Base-by-base conservation (phyloP, 1,140 invertebrate genomes). In the Hylaeus anthracinus region DNA sequence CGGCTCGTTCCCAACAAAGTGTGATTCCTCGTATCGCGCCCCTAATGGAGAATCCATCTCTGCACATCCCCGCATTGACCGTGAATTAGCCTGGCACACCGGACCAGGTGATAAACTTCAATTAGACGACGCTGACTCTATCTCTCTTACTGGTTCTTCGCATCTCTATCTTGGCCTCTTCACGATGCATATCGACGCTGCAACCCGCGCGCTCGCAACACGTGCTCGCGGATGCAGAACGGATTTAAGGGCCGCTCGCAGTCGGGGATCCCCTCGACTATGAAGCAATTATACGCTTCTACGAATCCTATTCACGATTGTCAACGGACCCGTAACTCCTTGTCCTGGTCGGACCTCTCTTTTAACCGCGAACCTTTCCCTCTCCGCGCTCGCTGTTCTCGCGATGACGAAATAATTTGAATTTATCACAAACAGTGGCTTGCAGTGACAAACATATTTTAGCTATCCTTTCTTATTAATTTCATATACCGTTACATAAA, bases 251-350 rank as follows among this genome's bases (percentile, higher is more conserved):
- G 72, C 72, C 73, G 71, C 45, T 72, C 80, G 53, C 72, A 48
- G 71, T 69, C 64, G 58, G 51, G 8, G 60, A 56, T 56, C 70
- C 37, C 48, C 6, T 26, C 58, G 75, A 66, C 77, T 88, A 90
- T 91, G 83, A 90, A 91, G 87, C 89, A 90, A 91, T 90, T 90
- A 90, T 88, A 87, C 88, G 86, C 76, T 90, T 90, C 88, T 79
- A 85, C 86, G 89, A 90, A 90, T 89, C 81, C 72, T 85, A 78
- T 74, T 81, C 58, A 75, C 72, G 81, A 90, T 88, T 87, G 84
- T 90, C 87, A 88, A 89, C 89, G 72, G 66, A 61, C 86, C 88
- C 83, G 86, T 90, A 86, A 89, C 79, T 87, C 56, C 77, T 72
- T 60, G 60, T 60, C 73, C 53, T 60, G 56, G 58, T 77, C 41